Evolutionary conservation across 1,140 invertebrate species (phyloP), one percentile per base, ranked within the genome.

Genomic region (Helicoverpa armigera): DNA sequence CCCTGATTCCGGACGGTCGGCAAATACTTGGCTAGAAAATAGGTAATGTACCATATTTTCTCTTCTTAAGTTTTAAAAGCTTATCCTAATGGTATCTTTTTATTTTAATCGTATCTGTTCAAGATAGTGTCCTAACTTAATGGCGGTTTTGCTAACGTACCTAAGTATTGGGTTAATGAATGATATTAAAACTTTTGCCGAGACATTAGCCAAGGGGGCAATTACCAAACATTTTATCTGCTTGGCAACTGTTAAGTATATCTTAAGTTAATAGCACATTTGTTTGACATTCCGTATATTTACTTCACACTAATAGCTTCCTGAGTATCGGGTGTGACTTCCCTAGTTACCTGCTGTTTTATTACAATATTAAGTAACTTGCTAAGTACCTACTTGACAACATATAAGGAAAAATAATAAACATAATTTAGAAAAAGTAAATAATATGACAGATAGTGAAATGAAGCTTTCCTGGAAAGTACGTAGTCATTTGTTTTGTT

Each of bases 181-280:
- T 53, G 48, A 70, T 53, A 70, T 70, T 70, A 53, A 51, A 70
- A 70, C 48, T 70, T 70, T 70, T 53, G 48, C 65, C 35, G 9
- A 16, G 0, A 53, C 67, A 53, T 70, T 70, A 70, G 18, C 12
- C 4, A 35, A 3, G 3, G 50, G 67, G 48, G 48, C 48, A 51
- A 51, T 69, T 69, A 53, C 67, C 67, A 70, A 70, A 67, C 63
- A n/a, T 50, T 18, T 70, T 70, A 70, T 29, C 67, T 70, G 18
- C 65, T 16, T 69, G 12, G 65, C 51, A 69, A 63, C 60, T 58
- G 14, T 31, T 65, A 65, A 43, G 5, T 35, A 12, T 67, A 48
- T 67, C 3, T 67, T 69, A 18, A 50, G n/a, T 18, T 69, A 69
- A 69, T 69, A 13, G 48, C 43, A 53, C 51, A 69, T 51, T 65